Conservation (phyloP, 2,888 invertebrate genomes). For the Scaeva pyrastri region DNA sequence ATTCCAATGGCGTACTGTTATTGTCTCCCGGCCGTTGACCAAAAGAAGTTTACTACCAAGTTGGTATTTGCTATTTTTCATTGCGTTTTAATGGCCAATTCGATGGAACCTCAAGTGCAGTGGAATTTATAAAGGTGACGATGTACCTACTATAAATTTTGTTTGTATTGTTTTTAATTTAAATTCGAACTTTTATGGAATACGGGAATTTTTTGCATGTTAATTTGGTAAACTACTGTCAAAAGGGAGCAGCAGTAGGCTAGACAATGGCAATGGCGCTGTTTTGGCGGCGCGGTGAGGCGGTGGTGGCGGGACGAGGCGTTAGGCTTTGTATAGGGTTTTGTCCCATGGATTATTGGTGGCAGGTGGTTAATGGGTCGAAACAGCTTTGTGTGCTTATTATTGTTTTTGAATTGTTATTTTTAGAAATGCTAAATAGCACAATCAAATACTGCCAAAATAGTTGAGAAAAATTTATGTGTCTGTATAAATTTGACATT, state of each 20-base stretch:
- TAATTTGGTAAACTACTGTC: constrained; percentile 17
- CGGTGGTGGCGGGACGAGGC: too few species aligned
- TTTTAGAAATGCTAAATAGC: too few species aligned
- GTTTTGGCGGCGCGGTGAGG: too few species aligned
- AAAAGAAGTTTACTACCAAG: constrained; percentile 67
- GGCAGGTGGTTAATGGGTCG: constrained; percentile 43
- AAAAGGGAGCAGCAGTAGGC: constrained; percentile 19
- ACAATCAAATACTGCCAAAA: too few species aligned
- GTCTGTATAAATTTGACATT: too few species aligned
- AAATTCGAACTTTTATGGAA: constrained; percentile 10
- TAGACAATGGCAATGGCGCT: too few species aligned
- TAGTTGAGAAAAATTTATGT: too few species aligned
- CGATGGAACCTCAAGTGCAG: constrained; percentile 57
- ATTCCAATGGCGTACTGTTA: constrained; percentile 47
- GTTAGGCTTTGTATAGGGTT: not conserved
- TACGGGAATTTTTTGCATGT: constrained; percentile 22
- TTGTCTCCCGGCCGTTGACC: constrained; percentile 52
- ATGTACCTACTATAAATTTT: too few species aligned
- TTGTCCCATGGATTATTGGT: constrained; percentile 3
- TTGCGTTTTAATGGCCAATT: constrained; percentile 40
- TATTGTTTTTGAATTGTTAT: not conserved
- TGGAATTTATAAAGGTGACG: constrained; percentile 32
- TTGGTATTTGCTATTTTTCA: constrained; percentile 42
- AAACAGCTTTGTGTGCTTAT: constrained; percentile 7
- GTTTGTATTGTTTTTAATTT: not conserved